Evolutionary conservation across 2,888 invertebrate genomes (phyloP).

Genomic region (Proisotoma minuta): DNA sequence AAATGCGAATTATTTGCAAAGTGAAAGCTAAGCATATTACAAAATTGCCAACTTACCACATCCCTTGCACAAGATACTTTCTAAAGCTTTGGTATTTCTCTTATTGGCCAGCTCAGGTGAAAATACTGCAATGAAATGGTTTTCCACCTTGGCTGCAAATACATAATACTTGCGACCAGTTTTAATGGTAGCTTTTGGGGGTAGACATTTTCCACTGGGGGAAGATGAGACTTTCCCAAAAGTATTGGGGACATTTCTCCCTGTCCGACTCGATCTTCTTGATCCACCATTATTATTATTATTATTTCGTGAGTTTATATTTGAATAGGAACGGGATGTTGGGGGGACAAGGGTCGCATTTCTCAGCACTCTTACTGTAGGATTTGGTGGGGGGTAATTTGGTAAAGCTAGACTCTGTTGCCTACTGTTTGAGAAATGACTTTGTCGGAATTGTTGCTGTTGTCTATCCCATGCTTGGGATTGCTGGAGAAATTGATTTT

Average conservation of each 20-base stretch:
- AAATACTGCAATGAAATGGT: constrained; percentile 46
- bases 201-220: constrained; percentile 35
- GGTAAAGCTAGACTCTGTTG: too few relatives aligned
- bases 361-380: too few relatives aligned
- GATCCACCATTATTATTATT: constrained; percentile 5
- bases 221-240: neutral
- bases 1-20: too few relatives aligned
- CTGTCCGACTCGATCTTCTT: neutral
- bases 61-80: constrained; percentile 46
- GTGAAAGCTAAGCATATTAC: neutral
- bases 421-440: neutral
- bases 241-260: constrained; percentile 4
- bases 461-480: neutral
- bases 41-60: constrained; percentile 39
- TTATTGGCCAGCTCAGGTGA: constrained; percentile 47
- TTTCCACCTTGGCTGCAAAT: constrained; percentile 46
- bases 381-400: too few relatives aligned
- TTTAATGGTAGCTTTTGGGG: constrained; percentile 46
- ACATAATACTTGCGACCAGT: constrained; percentile 48
- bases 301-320: too few relatives aligned
- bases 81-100: constrained; percentile 45
- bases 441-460: neutral
- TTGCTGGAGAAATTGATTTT: neutral
- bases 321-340: too few relatives aligned
- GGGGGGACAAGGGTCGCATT: too few relatives aligned